phyloP scores from a whole-genome alignment of 2,888 invertebrate species.

The Amiota mariae region DNA sequence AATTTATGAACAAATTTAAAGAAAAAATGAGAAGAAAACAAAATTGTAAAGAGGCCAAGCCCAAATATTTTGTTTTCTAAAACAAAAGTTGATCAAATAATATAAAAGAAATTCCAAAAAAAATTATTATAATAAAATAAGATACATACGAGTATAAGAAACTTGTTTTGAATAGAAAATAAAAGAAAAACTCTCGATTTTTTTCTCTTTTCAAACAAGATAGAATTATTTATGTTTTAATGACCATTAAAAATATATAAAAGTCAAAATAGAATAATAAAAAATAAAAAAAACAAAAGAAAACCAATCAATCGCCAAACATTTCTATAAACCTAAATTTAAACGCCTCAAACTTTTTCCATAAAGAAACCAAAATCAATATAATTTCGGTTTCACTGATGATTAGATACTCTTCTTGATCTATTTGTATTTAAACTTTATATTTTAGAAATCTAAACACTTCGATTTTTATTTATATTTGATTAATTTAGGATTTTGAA shows the following conservation, averaged over 20 bases:
- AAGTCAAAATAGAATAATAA: constrained; percentile 57
- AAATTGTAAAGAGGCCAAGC: constrained; percentile 3
- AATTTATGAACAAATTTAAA: background rate
- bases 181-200: constrained; percentile 56
- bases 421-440: too few relatives aligned
- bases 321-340: constrained; percentile 57
- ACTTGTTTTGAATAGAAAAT: constrained; percentile 36
- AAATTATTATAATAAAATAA: constrained; percentile 1
- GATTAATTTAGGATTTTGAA: too few relatives aligned
- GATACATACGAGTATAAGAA: too few relatives aligned
- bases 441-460: too few relatives aligned
- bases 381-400: too few relatives aligned
- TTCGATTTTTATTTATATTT: too few relatives aligned
- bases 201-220: constrained; percentile 43
- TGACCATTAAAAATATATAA: background rate
- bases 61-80: background rate
- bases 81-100: background rate
- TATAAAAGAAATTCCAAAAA: constrained; percentile 12
- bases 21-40: background rate
- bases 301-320: constrained; percentile 17
- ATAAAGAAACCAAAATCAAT: too few relatives aligned
- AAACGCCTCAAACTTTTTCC: constrained; percentile 9
- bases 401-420: too few relatives aligned
- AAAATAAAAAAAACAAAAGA: constrained; percentile 55
- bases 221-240: constrained; percentile 10